Evolutionary conservation across 2,888 invertebrate genomes (phyloP), one percentile per base, ranked within the genome.

Genomic region (Stratiomys singularior): DNA sequence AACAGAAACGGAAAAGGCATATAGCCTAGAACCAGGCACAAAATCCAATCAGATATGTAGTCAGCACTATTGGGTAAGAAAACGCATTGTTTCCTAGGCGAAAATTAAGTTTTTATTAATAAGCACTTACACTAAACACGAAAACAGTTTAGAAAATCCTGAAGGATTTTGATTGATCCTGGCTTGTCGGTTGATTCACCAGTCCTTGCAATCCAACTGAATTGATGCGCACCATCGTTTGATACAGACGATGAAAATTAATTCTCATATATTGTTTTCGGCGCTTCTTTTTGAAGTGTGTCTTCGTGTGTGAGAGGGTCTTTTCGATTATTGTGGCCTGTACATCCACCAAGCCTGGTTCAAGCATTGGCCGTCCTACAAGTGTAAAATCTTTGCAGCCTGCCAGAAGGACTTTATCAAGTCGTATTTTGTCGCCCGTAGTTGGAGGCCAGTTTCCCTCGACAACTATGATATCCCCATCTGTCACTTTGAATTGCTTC

Each of bases 361-460:
- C 93, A 1, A 97, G 89, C 11, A 96, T 82, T 0, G 96, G 96
- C 56, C 92, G 87, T 9, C 97, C 96, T 80, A 96, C 89, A 0
- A 97, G 86, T 0, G 95, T 93, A 82, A 96, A 96, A 84, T 96
- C 94, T 80, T 90, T 89, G 4, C 92, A 90, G 0, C 95, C 97
- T 1, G 94, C 92, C 25, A 95, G 83, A 69, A 97, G 84, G 1
- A 96, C 94, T 89, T 97, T 97, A 83, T 96, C 95, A 66, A 96
- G 86, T 80, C 90, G 91, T 76, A 97, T 90, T 86, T 91, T 88
- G 83, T 96, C 96, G 0, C 96, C 95, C 77, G 91, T 89, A 74
- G 91, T 91, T 1, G 96, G 95, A 37, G 94, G 93, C 95, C 96
- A 96, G 83, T 92, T 91, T 0, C 95, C 95, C 86, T 94, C 93